Evolutionary conservation across 64 coral and sea anemone genomes (phyloP), one percentile per base, ranked within the genome.

Genomic region (Anthopleura sola): DNA sequence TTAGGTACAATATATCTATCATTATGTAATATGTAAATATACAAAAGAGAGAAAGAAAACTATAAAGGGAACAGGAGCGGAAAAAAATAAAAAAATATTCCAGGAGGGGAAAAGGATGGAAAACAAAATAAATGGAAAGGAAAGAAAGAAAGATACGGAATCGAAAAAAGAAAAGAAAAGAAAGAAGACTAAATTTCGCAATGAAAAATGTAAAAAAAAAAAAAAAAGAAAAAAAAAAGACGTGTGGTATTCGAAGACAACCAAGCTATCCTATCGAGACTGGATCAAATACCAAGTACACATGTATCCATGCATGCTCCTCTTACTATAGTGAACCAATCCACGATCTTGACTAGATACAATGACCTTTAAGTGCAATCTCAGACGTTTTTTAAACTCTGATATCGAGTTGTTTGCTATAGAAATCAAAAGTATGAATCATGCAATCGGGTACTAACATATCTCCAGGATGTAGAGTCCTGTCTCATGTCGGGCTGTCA

Each of bases 401-500:
- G 58, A 24, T 26, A n/a, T 62, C 58, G 50, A 62, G 58, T 62
- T 26, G 58, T 62, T 62, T 26, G n/a, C 50, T 62, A 7, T 62
- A 26, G 8, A 2, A 23, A 62, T 62, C n/a, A 62, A 62, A 62
- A 26, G 58, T 62, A 26, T n/a, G 5, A n/a, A 62, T 62, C 21
- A n/a, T n/a, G n/a, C n/a, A 62, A 62, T 28, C 23, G 7, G n/a
- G 11, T 62, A 62, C 58, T 62, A 62, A 62, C 58, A 62, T 62
- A 62, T 62, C 58, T 62, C 58, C 58, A 62, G 23, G 58, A 62
- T 1, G 21, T 62, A 8, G 58, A 62, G 58, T 62, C 58, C n/a
- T 62, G 58, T 62, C 58, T 62, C 58, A 62, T 62, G 58, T 62
- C 58, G 21, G 58, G 58, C 58, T 62, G 58, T 62, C n/a, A 62